These are phyloP conservation scores for Pangasius macronema DNA, from an alignment of 2,797 vertebrate species.

Conservation along the genomic window DNA sequence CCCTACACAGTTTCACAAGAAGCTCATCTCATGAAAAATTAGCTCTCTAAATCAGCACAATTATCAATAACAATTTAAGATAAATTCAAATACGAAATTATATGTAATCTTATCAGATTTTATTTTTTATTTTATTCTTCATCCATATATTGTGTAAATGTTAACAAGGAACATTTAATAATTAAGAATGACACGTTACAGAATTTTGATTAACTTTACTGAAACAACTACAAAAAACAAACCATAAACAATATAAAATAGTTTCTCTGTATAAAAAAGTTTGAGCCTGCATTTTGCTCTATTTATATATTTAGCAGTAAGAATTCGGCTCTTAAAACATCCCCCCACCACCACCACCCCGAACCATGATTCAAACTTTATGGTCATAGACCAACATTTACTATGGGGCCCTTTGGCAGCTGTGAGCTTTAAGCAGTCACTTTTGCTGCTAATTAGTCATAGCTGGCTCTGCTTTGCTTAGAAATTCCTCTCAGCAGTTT, in stretches of 20 bases:
- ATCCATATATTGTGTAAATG: neutral
- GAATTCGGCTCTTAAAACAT: neutral
- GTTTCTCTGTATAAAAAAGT: neutral
- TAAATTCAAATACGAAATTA: neutral
- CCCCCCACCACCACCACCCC: no score
- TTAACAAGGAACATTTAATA: neutral
- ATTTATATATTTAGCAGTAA: neutral
- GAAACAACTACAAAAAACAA: neutral
- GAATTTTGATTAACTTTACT: neutral
- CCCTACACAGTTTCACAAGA: neutral
- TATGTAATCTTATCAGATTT: neutral
- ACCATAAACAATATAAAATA: neutral
- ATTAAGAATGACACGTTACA: neutral
- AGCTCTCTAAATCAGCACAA: neutral
- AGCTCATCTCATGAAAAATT: neutral
- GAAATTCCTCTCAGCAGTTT: neutral
- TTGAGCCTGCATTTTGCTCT: neutral
- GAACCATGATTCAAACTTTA: neutral
- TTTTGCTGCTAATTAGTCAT: neutral
- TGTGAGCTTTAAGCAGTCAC: neutral
- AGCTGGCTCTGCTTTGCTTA: neutral
- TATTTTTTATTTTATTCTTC: neutral
- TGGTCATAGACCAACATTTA: neutral
- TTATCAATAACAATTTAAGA: neutral
- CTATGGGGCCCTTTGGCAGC: neutral